Base-by-base conservation (phyloP, 1,140 invertebrate genomes). In the Drosophila kikkawai region DNA sequence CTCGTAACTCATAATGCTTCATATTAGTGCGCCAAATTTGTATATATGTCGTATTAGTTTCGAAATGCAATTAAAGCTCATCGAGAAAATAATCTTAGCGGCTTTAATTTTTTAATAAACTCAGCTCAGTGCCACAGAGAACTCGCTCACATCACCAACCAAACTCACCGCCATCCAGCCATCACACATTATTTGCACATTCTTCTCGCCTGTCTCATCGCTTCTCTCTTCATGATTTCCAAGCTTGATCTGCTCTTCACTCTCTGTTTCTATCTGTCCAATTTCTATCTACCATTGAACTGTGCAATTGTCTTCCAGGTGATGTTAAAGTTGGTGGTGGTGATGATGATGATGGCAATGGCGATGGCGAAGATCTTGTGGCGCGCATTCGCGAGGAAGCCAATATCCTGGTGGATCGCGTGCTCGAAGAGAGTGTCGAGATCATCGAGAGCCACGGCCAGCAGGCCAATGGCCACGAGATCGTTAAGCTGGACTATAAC, bases 381-480 rank as follows among this genome's bases (percentile, higher is more conserved):
- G 75, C 87, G 57, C 78, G 80, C 47, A 83, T 93, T 53, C 92
- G 90, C 47, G 80, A 81, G 65, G 91, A 93, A 84, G 92, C 92
- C 56, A 83, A 80, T 70, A 87, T 91, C 68, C 80, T 93, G 67
- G 91, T 93, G 57, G 92, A 93, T 78, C 78, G 82, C 53, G 88
- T 93, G 56, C 82, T 93, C 32, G 92, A 93, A 81, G 85, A 93
- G 55, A 93, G 92, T 59, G 79, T 93, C 70, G 79, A 90, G 47
- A 84, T 91, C 41, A 80, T 93, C 67, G 91, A 88, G 39, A 76
- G 70, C 48, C 91, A 91, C 32, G 91, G 87, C 29, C 79, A 92
- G 19, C 80, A 76, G 66, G 58, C 75, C 70, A 88, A 88, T 76
- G 82, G 75, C 32, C 81, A 84, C 22, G 79, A 84, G 58, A 79